These are phyloP conservation scores for Phenganax stokvisi DNA, from an alignment of 92 coral and sea anemone genomes.

Conservation along the genomic window DNA sequence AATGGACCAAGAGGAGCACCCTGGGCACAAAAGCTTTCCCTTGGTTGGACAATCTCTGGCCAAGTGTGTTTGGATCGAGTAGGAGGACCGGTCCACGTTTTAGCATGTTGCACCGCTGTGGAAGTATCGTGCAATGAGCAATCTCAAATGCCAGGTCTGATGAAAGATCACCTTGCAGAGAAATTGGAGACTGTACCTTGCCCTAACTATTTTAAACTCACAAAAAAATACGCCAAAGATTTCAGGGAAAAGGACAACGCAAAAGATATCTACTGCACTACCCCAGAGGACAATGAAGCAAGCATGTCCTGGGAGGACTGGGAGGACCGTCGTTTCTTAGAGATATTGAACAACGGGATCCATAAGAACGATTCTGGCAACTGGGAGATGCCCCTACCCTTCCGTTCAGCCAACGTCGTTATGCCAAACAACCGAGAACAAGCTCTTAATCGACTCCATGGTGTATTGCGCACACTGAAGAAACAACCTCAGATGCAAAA, in stretches of 20 bases:
- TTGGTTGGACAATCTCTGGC: slow-evolving; percentile 47
- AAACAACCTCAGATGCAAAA: slow-evolving; percentile 13
- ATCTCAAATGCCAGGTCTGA: too few species aligned
- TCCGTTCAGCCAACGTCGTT: not conserved
- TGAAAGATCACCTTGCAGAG: not conserved
- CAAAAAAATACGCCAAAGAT: slow-evolving; percentile 6
- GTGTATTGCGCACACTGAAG: not conserved
- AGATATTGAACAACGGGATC: slow-evolving; percentile 29
- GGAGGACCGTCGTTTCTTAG: slow-evolving; percentile 40
- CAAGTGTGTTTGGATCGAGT: slow-evolving; percentile 39
- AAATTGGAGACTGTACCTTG: slow-evolving; percentile 33
- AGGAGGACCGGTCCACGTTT: slow-evolving; percentile 36
- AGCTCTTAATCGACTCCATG: not conserved
- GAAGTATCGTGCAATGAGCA: not conserved
- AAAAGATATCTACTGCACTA: slow-evolving; percentile 32
- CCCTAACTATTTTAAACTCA: slow-evolving; percentile 31
- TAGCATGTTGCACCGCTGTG: slow-evolving; percentile 26
- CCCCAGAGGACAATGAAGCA: slow-evolving; percentile 33
- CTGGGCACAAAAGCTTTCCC: slow-evolving; percentile 42
- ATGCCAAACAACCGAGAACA: slow-evolving; percentile 23
- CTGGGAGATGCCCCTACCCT: slow-evolving; percentile 50
- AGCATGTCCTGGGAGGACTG: not conserved
- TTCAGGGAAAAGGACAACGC: not conserved
- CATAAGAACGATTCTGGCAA: slow-evolving; percentile 37
- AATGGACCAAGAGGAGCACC: slow-evolving; percentile 44